Percentiles rank a stretch among this genome's conserved stretches.
Conservation (phyloP, 2,113 vertebrate genomes). For the Coracopsis vasa region DNA sequence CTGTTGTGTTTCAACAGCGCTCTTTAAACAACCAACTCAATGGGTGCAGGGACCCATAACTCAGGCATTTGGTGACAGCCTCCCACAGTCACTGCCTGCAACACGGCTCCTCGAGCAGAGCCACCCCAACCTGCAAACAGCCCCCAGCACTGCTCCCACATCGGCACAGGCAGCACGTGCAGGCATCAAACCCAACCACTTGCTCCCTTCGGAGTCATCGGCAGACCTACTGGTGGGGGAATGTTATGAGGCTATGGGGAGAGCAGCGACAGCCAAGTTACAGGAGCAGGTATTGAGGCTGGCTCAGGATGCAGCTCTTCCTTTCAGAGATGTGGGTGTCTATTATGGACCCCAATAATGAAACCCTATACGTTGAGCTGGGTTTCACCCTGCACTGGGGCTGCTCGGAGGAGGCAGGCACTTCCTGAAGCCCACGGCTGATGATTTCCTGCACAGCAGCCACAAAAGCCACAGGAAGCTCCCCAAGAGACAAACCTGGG, state of each 20-base stretch:
- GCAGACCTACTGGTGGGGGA: not conserved
- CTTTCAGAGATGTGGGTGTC: not conserved
- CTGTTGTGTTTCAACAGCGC: not conserved
- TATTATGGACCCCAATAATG: not conserved
- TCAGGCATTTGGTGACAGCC: not conserved
- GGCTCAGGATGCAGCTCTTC: not conserved
- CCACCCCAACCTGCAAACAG: not conserved
- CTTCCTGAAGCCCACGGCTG: conserved; percentile 17
- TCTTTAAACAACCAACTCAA: not conserved
- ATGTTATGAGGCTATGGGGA: not conserved
- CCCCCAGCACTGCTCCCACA: not conserved
- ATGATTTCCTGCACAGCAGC: conserved; percentile 56
- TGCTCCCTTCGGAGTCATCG: not conserved
- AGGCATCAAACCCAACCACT: not conserved
- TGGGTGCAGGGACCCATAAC: not conserved
- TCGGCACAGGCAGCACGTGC: not conserved
- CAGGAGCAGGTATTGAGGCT: not conserved
- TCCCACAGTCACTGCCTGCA: not conserved
- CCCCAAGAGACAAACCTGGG: not conserved
- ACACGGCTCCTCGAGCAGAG: not conserved
- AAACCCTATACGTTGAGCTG: conserved; percentile 11
- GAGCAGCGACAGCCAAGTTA: not conserved
- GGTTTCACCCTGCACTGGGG: not conserved
- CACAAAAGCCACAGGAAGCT: conserved; percentile 48
- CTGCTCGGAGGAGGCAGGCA: not conserved